A percentile compares a stretch with the other conserved stretches of the same genome.
These are phyloP conservation scores for Mesoclemmys tuberculata DNA, from an alignment of 2,113 vertebrate species.

Conservation along the genomic window DNA sequence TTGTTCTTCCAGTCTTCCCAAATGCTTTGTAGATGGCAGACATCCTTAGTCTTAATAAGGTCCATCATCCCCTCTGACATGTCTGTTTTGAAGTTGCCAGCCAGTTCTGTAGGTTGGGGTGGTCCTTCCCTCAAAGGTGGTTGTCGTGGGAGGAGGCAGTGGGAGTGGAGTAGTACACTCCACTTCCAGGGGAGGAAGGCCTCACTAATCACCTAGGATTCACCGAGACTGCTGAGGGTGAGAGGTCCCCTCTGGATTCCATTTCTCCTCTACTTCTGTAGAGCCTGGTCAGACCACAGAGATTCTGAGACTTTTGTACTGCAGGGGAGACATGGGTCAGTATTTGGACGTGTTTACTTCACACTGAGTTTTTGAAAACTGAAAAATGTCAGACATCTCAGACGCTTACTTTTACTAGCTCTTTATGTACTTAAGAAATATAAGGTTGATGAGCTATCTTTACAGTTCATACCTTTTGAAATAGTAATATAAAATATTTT, in stretches of 20 bases:
- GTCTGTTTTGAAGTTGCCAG: neutral
- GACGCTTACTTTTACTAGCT: neutral
- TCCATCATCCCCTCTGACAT: neutral
- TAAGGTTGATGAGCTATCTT: neutral
- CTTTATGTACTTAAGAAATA: neutral
- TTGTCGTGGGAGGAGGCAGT: neutral
- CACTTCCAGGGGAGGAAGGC: neutral
- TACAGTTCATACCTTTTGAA: neutral
- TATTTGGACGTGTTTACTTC: neutral
- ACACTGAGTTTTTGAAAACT: neutral
- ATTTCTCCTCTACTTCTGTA: neutral
- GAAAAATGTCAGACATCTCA: rapidly evolving
- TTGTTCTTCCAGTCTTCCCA: neutral
- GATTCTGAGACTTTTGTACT: neutral
- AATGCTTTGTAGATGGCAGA: neutral
- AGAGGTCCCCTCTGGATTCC: neutral
- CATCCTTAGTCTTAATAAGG: neutral
- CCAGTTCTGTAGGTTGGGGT: neutral
- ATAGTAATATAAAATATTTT: neutral
- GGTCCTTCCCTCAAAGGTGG: neutral
- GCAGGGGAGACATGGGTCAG: neutral
- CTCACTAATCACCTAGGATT: neutral
- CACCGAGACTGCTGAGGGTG: neutral
- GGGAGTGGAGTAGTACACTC: neutral
- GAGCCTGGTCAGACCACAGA: neutral